Evolutionary conservation across 2,797 vertebrate genomes (phyloP).

Genomic region (Pterois miles): DNA sequence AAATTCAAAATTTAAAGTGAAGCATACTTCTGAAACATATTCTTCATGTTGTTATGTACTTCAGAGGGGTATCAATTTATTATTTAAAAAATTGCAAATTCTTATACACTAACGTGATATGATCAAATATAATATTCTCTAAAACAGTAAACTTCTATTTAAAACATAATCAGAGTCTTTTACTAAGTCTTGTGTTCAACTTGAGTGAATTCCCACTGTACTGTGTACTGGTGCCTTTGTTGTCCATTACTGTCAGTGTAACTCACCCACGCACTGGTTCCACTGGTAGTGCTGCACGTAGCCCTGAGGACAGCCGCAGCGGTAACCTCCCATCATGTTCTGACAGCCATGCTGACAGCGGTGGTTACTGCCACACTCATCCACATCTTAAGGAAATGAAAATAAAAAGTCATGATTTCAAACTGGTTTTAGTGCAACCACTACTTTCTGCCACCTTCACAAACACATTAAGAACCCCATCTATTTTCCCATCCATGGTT

Average conservation of each 20-base stretch:
- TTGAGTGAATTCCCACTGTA: background rate
- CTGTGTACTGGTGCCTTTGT: background rate
- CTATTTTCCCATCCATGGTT: background rate
- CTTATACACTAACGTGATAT: no score
- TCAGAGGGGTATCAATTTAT: no score
- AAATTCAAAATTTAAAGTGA: background rate
- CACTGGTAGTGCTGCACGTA: conserved; percentile 99
- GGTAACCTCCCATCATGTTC: conserved; percentile 96
- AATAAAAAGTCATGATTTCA: background rate
- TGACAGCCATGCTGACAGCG: conserved; percentile 98
- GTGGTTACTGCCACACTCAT: conserved; percentile 96
- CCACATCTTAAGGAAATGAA: conserved; percentile 85
- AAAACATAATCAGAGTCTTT: no score
- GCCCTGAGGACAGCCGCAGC: conserved; percentile 97
- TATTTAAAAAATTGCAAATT: no score
- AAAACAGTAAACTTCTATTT: no score
- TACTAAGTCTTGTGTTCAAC: no score
- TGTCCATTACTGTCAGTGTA: background rate
- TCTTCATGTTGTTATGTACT: no score
- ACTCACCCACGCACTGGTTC: conserved; percentile 99
- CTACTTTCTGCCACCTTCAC: background rate
- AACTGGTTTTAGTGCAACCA: background rate
- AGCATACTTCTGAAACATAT: no score
- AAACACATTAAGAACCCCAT: background rate
- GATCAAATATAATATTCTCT: no score